A percentile compares a stretch with the other conserved stretches of the same genome.
phyloP scores from a whole-genome alignment of 2,113 vertebrate species.

The Procavia capensis region DNA sequence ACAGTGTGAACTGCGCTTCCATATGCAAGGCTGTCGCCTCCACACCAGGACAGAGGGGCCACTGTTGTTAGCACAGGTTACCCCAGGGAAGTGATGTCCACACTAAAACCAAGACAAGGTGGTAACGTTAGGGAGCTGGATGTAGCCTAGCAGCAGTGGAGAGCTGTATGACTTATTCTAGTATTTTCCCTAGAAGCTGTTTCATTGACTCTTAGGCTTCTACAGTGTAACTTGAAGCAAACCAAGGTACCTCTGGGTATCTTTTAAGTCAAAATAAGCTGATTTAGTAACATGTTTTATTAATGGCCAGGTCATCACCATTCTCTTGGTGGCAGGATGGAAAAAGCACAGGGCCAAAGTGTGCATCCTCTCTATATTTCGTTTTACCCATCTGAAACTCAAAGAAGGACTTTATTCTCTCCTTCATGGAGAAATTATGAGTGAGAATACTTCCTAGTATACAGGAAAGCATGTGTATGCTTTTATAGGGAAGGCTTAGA shows the following conservation, averaged over 20 bases:
- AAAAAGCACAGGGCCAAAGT: background rate
- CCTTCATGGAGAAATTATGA: background rate
- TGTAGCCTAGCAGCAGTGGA: background rate
- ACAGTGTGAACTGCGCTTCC: background rate
- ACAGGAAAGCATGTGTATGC: background rate
- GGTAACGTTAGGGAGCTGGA: background rate
- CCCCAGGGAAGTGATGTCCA: background rate
- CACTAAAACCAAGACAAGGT: background rate
- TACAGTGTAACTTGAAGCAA: background rate
- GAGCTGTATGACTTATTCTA: background rate
- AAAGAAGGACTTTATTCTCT: background rate
- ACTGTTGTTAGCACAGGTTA: background rate
- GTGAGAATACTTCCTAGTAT: background rate
- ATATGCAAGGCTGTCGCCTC: no score
- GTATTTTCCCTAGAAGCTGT: conserved; percentile 1
- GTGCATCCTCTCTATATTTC: background rate
- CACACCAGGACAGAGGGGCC: no score
- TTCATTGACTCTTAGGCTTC: background rate
- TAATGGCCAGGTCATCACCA: background rate
- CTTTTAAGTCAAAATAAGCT: conserved; percentile 24
- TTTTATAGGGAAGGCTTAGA: background rate
- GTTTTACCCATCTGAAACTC: background rate
- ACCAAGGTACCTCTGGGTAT: background rate
- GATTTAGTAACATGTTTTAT: background rate
- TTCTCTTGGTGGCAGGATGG: background rate